Percentiles rank a stretch among this genome's conserved stretches.
Evolutionary conservation across 2,797 vertebrate species (phyloP).

Genomic region (Peromyscus attwateri): DNA sequence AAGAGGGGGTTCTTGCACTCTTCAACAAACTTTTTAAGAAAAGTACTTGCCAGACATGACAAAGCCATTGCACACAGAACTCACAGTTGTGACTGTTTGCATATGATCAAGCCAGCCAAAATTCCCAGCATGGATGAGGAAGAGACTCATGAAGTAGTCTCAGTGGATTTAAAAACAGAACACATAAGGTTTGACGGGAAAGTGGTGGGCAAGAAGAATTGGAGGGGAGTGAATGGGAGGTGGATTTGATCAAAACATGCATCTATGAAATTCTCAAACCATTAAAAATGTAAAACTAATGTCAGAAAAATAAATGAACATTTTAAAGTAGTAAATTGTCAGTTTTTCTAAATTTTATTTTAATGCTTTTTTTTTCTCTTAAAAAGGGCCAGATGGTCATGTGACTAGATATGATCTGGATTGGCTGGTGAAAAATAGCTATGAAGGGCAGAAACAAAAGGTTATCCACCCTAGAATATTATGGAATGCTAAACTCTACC

Average conservation of each 20-base stretch:
- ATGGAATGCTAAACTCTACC: conserved; percentile 93
- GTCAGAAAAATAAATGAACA: conserved; percentile 1
- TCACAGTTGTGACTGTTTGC: not conserved
- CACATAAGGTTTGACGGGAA: not conserved
- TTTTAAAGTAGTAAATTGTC: conserved; percentile 51
- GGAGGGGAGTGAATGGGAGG: not conserved
- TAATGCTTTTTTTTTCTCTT: not conserved
- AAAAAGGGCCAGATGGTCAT: conserved; percentile 94
- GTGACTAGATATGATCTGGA: conserved; percentile 91
- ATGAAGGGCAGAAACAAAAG: conserved; percentile 91
- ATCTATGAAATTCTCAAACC: not conserved
- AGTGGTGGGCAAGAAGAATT: not conserved
- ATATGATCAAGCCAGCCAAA: not conserved
- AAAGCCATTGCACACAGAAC: not conserved
- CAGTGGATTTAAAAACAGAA: not conserved
- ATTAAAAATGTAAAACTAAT: not conserved
- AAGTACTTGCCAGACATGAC: not conserved
- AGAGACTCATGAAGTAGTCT: not conserved
- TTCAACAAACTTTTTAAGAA: not conserved
- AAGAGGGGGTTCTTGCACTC: not conserved
- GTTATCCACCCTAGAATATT: conserved; percentile 91
- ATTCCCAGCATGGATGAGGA: not conserved
- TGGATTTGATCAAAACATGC: not conserved
- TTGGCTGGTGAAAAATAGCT: conserved; percentile 95
- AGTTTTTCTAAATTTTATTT: conserved; percentile 46